Evolutionary conservation across 2,113 vertebrate genomes (phyloP).

Genomic region (Columba livia): DNA sequence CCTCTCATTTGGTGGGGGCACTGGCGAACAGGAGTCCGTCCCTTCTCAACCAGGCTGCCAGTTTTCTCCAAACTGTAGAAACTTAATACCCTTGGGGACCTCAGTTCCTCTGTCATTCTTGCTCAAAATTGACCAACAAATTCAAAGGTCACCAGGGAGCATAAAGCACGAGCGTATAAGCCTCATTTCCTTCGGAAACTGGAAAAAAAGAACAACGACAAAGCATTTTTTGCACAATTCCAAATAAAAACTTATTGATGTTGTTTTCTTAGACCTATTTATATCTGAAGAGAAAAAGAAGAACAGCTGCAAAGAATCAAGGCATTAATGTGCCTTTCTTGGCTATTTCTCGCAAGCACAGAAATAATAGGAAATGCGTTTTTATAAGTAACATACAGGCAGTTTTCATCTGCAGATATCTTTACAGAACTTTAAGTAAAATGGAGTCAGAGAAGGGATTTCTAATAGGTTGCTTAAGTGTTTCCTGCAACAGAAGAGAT

Average conservation of each 20-base stretch:
- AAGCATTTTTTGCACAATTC: conserved; percentile 44
- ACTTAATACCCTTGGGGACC: not conserved
- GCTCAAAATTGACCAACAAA: conserved; percentile 19
- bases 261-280: conserved; percentile 46
- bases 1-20: not conserved
- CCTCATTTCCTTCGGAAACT: conserved; percentile 50
- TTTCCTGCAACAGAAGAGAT: not conserved
- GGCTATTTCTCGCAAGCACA: not conserved
- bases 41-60: conserved; percentile 3
- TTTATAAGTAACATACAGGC: not conserved
- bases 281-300: conserved; percentile 30
- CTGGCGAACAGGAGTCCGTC: not conserved
- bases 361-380: conserved; percentile 9
- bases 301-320: conserved; percentile 56
- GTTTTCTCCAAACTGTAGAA: not conserved
- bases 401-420: not conserved
- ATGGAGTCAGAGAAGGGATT: not conserved
- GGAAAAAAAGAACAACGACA: not conserved
- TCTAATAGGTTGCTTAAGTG: not conserved
- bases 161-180: conserved; percentile 27
- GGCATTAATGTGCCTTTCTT: conserved; percentile 24
- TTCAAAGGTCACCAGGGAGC: conserved; percentile 29
- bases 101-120: not conserved
- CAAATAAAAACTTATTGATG: conserved; percentile 39
- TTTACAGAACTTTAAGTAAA: not conserved